Percentiles rank a stretch among this genome's conserved stretches.
These are phyloP conservation scores for Lampropteryx suffumata DNA, from an alignment of 2,888 invertebrate species.

Conservation along the genomic window DNA sequence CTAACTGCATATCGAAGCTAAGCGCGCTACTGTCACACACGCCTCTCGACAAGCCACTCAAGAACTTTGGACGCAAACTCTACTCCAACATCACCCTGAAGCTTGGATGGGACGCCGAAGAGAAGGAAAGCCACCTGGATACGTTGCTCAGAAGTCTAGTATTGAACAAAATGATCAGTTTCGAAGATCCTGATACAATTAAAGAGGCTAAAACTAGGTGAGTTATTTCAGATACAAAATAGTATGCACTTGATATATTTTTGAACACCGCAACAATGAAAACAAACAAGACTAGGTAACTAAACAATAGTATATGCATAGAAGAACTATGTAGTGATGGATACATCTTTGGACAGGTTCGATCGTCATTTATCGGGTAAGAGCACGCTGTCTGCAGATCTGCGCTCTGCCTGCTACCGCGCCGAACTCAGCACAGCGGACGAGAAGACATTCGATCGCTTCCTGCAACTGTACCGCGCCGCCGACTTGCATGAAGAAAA, in stretches of 20 bases:
- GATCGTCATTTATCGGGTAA: conserved; percentile 85
- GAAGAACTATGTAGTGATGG: too few relatives aligned
- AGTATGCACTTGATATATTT: too few relatives aligned
- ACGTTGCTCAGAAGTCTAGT: conserved; percentile 93
- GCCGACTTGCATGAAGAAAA: conserved; percentile 97
- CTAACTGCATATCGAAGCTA: conserved; percentile 90
- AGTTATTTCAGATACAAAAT: conserved; percentile 23
- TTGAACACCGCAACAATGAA: too few relatives aligned
- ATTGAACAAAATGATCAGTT: conserved; percentile 90
- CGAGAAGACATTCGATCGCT: conserved; percentile 87
- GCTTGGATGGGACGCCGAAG: conserved; percentile 93
- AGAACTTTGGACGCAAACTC: conserved; percentile 88
- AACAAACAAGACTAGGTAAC: too few relatives aligned
- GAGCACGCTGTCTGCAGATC: conserved; percentile 89
- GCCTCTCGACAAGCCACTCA: conserved; percentile 87
- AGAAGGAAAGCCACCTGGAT: conserved; percentile 93
- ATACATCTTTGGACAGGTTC: conserved; percentile 66
- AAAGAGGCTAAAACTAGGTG: conserved; percentile 88
- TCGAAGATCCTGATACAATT: conserved; percentile 90
- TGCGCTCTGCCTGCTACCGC: conserved; percentile 93
- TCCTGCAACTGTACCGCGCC: conserved; percentile 91
- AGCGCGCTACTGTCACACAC: conserved; percentile 91
- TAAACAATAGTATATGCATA: too few relatives aligned
- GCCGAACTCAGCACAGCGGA: conserved; percentile 89
- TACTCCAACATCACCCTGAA: conserved; percentile 87